These are phyloP conservation scores for Spongilla lacustris DNA, from an alignment of 37 sponge, comb jelly and placozoan species.

Conservation along the genomic window DNA sequence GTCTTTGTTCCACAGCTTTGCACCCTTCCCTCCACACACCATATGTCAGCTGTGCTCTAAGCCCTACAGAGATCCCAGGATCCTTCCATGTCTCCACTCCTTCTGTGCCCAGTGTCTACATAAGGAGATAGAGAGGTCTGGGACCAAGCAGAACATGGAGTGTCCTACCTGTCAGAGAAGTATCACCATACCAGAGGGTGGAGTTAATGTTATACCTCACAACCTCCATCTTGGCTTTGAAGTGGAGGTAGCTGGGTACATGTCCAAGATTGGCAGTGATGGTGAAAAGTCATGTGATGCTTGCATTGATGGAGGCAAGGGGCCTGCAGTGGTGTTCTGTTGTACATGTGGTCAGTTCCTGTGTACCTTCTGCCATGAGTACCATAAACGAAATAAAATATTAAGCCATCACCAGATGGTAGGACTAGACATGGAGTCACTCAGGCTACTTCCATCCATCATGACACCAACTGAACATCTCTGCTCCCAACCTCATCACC, in stretches of 20 bases:
- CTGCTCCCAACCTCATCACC: no score
- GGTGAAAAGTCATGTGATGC: not conserved
- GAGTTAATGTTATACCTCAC: not conserved
- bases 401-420: not conserved
- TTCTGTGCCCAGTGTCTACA: not conserved
- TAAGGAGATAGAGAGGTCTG: not conserved
- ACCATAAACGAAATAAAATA: not conserved
- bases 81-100: not conserved
- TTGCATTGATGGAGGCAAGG: not conserved
- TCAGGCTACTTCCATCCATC: not conserved
- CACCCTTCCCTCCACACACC: not conserved
- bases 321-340: slow-evolving; percentile 2
- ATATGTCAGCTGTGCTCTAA: not conserved
- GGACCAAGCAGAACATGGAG: not conserved
- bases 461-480: not conserved
- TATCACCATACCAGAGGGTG: slow-evolving; percentile 1
- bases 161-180: not conserved
- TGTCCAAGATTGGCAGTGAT: not conserved
- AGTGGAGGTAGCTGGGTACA: not conserved
- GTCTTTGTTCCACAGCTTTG: not conserved
- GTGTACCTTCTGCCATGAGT: not conserved
- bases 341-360: not conserved
- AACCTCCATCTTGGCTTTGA: slow-evolving; percentile 9
- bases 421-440: not conserved
- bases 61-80: not conserved